Base-by-base conservation (phyloP, 2,797 vertebrate genomes). In the Oreonectes daqikongensis region DNA sequence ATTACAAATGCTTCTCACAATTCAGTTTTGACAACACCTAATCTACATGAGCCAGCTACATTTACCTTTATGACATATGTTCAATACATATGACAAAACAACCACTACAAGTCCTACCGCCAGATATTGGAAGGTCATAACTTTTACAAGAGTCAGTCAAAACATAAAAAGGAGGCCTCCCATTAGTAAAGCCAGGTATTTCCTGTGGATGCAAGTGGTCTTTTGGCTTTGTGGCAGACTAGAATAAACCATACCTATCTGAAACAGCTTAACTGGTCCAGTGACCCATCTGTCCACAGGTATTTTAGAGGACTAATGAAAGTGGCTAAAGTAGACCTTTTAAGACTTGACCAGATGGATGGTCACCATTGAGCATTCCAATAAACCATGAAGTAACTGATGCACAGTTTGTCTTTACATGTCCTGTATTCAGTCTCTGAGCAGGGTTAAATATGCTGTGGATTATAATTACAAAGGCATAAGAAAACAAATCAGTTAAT, bases 211-310 rank as follows among this genome's bases (percentile, higher is more conserved):
- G 30, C 30, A 22, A 69, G 61, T 71, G 59, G 35, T 26, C 48
- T 78, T 78, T 64, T 71, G 59, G 66, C 42, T 76, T 76, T 60
- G 69, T 60, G 52, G 4, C 42, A n/a, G 69, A 63, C 32, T 71
- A 53, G 28, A 67, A 77, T 61, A 50, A 74, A 70, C 64, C 69
- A 63, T 75, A 71, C 68, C 77, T 72, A 79, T 79, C 74, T 59
- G 61, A 68, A 72, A 70, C 74, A 70, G 75, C 69, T 77, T 74
- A 78, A 53, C 69, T 72, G 78, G 81, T 80, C 78, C 78, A 80
- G 74, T 80, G 81, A 83, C 65, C 75, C 57, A 78, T 72, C 78
- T 77, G 69, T 83, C 78, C 69, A 32, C 78, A 79, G 69, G 65
- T 77, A 80, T 79, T 83, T 73, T 69, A 53, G 53, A 20, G 11